These are phyloP conservation scores for Poicephalus meyeri DNA, from an alignment of 2,113 vertebrate species.

Conservation along the genomic window DNA sequence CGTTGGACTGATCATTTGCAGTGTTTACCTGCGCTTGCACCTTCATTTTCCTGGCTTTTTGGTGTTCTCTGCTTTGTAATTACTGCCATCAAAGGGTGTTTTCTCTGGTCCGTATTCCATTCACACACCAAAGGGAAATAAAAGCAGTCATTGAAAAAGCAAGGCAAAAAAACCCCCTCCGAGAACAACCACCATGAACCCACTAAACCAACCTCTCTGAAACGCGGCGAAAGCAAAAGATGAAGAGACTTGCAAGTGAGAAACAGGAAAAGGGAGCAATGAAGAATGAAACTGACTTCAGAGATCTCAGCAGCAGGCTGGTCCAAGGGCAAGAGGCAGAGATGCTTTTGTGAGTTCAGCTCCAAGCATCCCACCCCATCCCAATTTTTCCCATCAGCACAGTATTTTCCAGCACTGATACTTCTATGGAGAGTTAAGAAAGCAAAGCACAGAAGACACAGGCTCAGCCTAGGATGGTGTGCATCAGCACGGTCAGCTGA, in stretches of 20 bases:
- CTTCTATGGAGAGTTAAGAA: neutral
- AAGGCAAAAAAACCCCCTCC: neutral
- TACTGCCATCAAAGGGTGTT: constrained; percentile 50
- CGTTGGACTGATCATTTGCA: neutral
- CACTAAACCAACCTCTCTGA: neutral
- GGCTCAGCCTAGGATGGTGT: neutral
- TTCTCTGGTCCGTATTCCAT: neutral
- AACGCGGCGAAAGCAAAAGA: neutral
- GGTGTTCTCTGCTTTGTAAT: neutral
- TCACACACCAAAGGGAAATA: neutral
- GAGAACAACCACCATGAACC: neutral
- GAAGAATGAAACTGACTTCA: neutral
- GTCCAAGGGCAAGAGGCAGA: neutral
- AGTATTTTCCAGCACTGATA: fast-evolving
- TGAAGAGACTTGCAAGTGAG: neutral
- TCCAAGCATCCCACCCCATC: fast-evolving
- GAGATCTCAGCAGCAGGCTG: neutral
- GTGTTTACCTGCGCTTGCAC: neutral
- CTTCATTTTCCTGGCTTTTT: neutral
- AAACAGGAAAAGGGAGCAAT: neutral
- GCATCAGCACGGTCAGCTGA: neutral
- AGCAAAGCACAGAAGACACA: neutral
- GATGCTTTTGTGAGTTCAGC: neutral
- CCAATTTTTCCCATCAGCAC: fast-evolving
- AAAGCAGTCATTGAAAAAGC: constrained; percentile 9